Percentiles rank a stretch among this genome's conserved stretches.
Conservation (phyloP, 2,113 vertebrate genomes). For the Micronycteris hirsuta region DNA sequence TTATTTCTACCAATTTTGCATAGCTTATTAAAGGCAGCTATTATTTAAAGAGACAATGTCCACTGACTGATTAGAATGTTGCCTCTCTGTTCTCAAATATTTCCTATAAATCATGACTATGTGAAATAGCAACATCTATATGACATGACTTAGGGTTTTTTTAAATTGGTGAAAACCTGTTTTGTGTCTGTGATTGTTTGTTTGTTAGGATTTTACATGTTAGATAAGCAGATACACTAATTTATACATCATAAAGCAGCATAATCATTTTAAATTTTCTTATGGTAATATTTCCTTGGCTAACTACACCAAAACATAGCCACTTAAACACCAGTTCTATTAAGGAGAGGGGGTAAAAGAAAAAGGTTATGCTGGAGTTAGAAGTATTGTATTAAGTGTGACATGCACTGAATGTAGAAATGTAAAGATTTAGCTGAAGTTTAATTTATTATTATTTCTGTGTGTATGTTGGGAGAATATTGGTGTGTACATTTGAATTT, state of each 20-base stretch:
- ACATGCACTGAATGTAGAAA: not conserved
- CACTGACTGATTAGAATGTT: not conserved
- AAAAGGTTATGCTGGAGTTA: not conserved
- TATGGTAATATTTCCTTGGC: not conserved
- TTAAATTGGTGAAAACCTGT: not conserved
- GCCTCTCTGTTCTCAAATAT: not conserved
- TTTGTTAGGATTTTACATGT: not conserved
- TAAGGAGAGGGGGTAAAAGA: not conserved
- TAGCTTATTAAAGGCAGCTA: not conserved
- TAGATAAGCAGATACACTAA: not conserved
- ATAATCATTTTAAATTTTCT: not conserved
- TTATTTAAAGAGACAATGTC: not conserved
- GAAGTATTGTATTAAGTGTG: not conserved
- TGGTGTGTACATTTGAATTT: not conserved
- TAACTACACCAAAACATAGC: rapidly evolving
- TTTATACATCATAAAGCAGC: not conserved
- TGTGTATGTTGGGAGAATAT: not conserved
- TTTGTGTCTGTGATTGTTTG: not conserved
- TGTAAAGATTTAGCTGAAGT: not conserved
- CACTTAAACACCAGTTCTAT: not conserved
- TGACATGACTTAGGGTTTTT: not conserved
- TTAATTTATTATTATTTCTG: not conserved
- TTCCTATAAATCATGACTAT: not conserved
- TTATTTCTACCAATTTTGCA: slow-evolving; percentile 21
- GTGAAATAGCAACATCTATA: not conserved